These are phyloP conservation scores for Ips nitidus DNA, from an alignment of 1,140 invertebrate species.

Conservation along the genomic window DNA sequence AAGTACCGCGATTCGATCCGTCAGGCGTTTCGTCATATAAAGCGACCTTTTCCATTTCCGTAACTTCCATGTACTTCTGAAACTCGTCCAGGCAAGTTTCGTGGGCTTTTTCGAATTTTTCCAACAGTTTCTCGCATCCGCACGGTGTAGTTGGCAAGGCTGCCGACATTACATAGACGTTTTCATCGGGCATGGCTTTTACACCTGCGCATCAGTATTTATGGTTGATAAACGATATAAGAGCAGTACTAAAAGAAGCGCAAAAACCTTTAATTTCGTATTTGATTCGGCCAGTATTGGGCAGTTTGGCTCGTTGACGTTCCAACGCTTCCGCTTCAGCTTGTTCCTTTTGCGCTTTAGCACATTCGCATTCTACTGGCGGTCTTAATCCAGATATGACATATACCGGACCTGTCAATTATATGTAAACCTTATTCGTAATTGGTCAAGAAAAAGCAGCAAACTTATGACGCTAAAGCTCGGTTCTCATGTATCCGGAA, in stretches of 20 bases:
- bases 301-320: conserved; percentile 39
- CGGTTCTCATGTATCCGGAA: too few species aligned
- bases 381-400: conserved; percentile 32
- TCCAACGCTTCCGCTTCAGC: conserved; percentile 31
- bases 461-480: neutral
- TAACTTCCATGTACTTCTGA: conserved; percentile 32
- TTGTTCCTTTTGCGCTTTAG: conserved; percentile 19
- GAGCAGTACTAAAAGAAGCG: neutral
- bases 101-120: conserved; percentile 40
- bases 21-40: neutral
- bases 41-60: conserved; percentile 8
- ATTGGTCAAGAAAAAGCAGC: too few species aligned
- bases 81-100: conserved; percentile 39
- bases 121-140: conserved; percentile 41
- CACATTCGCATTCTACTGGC: conserved; percentile 35
- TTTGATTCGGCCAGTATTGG: conserved; percentile 39
- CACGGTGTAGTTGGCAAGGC: conserved; percentile 37
- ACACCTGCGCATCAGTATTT: conserved; percentile 34
- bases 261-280: conserved; percentile 42
- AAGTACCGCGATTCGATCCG: neutral
- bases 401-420: conserved; percentile 32
- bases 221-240: neutral
- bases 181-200: conserved; percentile 40
- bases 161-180: conserved; percentile 43
- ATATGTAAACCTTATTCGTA: neutral